Base-by-base conservation (phyloP, 2,888 invertebrate species). In the Branchipolynoe longqiensis region DNA sequence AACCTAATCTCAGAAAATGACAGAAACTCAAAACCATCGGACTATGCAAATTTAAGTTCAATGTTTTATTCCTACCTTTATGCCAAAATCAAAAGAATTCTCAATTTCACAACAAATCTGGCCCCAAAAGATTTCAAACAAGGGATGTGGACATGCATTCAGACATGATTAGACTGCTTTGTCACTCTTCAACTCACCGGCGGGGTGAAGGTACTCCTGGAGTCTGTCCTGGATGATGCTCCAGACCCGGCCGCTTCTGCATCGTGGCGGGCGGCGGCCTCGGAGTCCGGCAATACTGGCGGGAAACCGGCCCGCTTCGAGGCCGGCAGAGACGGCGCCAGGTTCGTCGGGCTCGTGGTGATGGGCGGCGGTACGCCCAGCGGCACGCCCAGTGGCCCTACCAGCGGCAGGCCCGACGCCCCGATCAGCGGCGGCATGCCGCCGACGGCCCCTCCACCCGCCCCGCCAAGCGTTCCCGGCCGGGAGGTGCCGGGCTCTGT, bases 241-340 rank as follows among this genome's bases (percentile, higher is more conserved):
- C 78, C 78, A 18, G 48, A 22, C 0, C 28, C 41, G 4, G 8
- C 38, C 14, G 14, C 38, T 8, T 78, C 78, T 12, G 48, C 28
- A 28, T 78, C 78, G 4, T 33, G 41, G 28, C 78, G 41, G 1
- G 54, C 18, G 0, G 41, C 48, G 31, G 48, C 78, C 31, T 78
- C 78, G 0, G 78, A 78, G 78, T 78, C 78, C 2, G 78, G 78
- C 78, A 78, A 33, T 33, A 78, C 78, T 1, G 78, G 78, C 41
- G 78, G 78, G 54, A 78, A 78, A 48, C 78, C 78, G 54, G 78
- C 78, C 78, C 78, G 41, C 48, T 78, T 78, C 14, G 78, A 78
- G 78, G 78, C 78, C 1, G 78, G 78, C 31, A 78, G 3, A 2
- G 78, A 78, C 28, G 78, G 78, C 31, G 78, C 78, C 78, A 78